Conservation (phyloP, 2,888 invertebrate genomes). For the Drepana falcataria region DNA sequence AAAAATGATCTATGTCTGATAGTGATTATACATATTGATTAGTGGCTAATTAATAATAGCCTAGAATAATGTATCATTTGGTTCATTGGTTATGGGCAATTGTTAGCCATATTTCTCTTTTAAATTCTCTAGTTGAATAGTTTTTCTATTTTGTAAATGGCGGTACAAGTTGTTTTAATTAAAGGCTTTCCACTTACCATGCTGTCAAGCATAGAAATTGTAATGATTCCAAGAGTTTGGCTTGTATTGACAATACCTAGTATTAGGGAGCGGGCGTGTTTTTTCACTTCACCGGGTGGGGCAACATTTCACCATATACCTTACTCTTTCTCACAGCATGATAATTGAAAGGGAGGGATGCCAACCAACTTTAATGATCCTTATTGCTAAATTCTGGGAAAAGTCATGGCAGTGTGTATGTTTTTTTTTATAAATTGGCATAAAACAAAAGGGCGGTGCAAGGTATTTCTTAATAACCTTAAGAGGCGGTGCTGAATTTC, state of each 20-base stretch:
- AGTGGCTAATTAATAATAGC: no score
- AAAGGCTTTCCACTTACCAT: slow-evolving; percentile 15
- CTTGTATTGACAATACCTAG: neutral
- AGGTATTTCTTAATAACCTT: neutral
- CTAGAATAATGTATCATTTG: no score
- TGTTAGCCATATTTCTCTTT: no score
- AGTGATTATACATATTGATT: no score
- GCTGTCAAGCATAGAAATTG: slow-evolving; percentile 22
- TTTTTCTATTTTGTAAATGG: neutral
- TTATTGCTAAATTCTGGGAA: neutral
- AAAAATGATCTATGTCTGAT: no score
- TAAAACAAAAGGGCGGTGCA: neutral
- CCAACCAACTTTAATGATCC: neutral
- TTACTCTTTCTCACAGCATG: neutral
- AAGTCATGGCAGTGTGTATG: neutral
- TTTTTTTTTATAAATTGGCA: neutral
- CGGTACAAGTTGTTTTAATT: neutral
- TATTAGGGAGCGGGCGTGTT: neutral
- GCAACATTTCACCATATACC: neutral
- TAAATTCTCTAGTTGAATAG: no score
- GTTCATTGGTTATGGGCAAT: no score
- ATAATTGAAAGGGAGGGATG: neutral
- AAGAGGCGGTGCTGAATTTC: neutral
- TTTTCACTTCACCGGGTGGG: neutral
- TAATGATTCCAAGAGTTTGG: slow-evolving; percentile 4